Evolutionary conservation across 2,797 vertebrate genomes (phyloP), one percentile per base, ranked within the genome.

Genomic region (Nasua narica): DNA sequence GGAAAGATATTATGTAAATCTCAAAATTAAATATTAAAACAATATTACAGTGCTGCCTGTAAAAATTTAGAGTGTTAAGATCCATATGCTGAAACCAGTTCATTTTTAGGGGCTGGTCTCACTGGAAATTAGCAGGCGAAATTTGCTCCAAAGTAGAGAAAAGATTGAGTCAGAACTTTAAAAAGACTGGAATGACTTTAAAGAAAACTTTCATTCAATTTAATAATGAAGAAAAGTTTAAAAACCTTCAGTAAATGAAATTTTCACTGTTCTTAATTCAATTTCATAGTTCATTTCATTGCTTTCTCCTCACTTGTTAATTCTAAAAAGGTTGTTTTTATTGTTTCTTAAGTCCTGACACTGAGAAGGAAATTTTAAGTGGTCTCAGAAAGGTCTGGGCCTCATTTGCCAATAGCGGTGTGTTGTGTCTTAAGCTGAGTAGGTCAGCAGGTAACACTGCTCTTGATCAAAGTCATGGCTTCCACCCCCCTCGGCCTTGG

Each of bases 1-100:
- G 97, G 93, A 96, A 97, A 97, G 98, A 98, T 98, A 98, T 97
- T 98, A 98, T 98, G 98, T 97, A 98, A 98, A 98, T 98, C 97
- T 97, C 96, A 97, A 97, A 97, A 98, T 98, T 98, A 98, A 98
- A 98, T 98, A 98, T 98, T 98, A 98, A 98, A 98, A 98, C 90
- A 98, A 98, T 98, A 97, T 98, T 95, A 95, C 91, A 94, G 48
- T 76, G 32, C 97, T 96, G 95, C 94, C 95, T 96, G 50, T 97
- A 94, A 97, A 98, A 97, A 96, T 96, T 95, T 96, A 96, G 96
- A 89, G 77, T 54, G 77, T 96, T 97, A 97, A 95, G 90, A 98
- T 90, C 92, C 94, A 97, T 95, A 96, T 97, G 94, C 93, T 96
- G 62, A 91, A 97, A 77, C 91, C 84, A 91, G 97, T 95, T 97